These are phyloP conservation scores for Thalpophila matura DNA, from an alignment of 2,888 invertebrate species.

Conservation along the genomic window DNA sequence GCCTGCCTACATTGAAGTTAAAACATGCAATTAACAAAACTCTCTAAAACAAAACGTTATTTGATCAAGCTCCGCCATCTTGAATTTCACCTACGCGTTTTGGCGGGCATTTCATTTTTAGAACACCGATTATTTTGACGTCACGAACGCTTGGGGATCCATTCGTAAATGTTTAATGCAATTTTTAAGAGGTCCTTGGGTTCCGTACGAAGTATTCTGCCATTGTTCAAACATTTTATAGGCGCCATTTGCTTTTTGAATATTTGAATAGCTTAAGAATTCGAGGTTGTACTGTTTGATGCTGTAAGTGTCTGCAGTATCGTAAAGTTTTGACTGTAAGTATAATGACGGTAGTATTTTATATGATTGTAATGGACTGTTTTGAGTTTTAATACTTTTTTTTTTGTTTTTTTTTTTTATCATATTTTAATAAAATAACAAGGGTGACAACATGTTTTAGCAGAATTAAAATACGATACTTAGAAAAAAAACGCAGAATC, in stretches of 20 bases:
- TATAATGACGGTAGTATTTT: slow-evolving; percentile 43
- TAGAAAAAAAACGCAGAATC: no score
- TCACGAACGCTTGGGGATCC: slow-evolving; percentile 53
- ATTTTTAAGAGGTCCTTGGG: slow-evolving; percentile 59
- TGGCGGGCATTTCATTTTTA: slow-evolving; percentile 52
- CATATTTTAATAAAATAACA: no score
- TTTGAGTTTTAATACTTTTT: slow-evolving; percentile 14
- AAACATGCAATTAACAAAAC: slow-evolving; percentile 1
- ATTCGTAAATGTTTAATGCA: slow-evolving; percentile 62
- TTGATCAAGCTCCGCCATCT: slow-evolving; percentile 35
- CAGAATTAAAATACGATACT: no score
- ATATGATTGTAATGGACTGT: slow-evolving; percentile 36
- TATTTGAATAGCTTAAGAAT: slow-evolving; percentile 60
- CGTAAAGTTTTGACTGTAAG: slow-evolving; percentile 42
- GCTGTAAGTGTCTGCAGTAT: slow-evolving; percentile 43
- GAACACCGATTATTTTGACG: slow-evolving; percentile 60
- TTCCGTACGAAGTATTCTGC: slow-evolving; percentile 42
- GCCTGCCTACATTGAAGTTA: no score
- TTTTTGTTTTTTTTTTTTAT: no score
- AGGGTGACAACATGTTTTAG: no score
- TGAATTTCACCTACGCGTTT: slow-evolving; percentile 39
- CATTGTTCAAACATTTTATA: slow-evolving; percentile 63
- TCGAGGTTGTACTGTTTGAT: slow-evolving; percentile 50
- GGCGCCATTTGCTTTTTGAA: slow-evolving; percentile 60
- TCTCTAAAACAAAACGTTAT: slow-evolving; percentile 20